Conservation (phyloP, 2,113 vertebrate species). For the Hiodon tergisus region DNA sequence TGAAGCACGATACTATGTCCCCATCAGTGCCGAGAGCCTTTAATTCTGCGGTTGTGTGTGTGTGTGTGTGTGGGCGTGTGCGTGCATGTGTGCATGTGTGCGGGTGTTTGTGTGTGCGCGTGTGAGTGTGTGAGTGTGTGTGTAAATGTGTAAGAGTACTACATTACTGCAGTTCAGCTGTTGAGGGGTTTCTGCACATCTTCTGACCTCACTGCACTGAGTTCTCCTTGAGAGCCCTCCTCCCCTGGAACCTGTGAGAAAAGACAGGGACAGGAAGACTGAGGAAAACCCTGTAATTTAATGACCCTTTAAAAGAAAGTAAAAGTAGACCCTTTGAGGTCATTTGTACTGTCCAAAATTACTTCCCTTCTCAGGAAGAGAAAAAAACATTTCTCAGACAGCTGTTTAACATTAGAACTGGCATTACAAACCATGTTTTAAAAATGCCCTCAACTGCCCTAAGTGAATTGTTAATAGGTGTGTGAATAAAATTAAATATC, state of each 20-base stretch:
- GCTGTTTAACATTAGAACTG: no score
- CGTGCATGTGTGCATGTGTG: no score
- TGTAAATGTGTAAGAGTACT: neutral
- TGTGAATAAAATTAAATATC: no score
- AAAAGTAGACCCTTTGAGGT: no score
- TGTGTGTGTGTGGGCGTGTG: no score
- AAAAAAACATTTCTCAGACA: no score
- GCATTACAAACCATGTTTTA: no score
- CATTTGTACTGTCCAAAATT: no score
- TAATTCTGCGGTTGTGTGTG: no score
- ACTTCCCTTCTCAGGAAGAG: no score
- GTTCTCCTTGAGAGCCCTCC: slow-evolving; percentile 32
- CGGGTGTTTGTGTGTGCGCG: neutral
- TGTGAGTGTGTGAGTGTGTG: neutral
- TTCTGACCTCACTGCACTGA: slow-evolving; percentile 44
- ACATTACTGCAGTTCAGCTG: slow-evolving; percentile 30
- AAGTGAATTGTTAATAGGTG: no score
- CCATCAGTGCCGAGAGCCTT: neutral
- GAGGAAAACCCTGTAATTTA: neutral
- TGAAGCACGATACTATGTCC: neutral
- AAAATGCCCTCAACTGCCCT: no score
- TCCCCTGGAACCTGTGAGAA: slow-evolving; percentile 56
- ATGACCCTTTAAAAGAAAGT: neutral
- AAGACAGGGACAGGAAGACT: neutral
- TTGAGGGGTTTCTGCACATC: slow-evolving; percentile 53